phyloP scores from a whole-genome alignment of 2,888 invertebrate species.

The Trissolcus brochymenae region DNA sequence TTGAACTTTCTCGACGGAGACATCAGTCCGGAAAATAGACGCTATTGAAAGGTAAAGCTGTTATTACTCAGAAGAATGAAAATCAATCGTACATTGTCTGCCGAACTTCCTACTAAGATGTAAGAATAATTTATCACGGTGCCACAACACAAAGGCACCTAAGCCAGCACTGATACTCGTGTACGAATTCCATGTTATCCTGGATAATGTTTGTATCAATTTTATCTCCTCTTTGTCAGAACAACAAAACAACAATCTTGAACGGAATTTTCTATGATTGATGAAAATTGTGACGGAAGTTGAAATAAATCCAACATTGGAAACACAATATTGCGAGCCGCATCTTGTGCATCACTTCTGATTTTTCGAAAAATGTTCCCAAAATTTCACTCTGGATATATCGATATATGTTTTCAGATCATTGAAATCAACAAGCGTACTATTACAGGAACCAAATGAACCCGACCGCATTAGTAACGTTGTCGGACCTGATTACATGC shows the following conservation, averaged over 20 bases:
- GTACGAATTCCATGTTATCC: not conserved
- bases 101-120: slow-evolving; percentile 33
- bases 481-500: slow-evolving; percentile 40
- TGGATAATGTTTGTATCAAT: not conserved
- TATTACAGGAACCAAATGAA: slow-evolving; percentile 18
- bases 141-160: slow-evolving; percentile 17
- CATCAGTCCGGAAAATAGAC: slow-evolving; percentile 57
- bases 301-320: too few relatives aligned
- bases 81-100: slow-evolving; percentile 52
- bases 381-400: not conserved
- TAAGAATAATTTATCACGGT: slow-evolving; percentile 47
- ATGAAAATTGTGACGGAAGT: too few relatives aligned
- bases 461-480: slow-evolving; percentile 7
- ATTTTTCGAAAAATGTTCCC: too few relatives aligned
- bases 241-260: too few relatives aligned
- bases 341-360: too few relatives aligned
- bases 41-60: slow-evolving; percentile 60
- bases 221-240: not conserved
- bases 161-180: slow-evolving; percentile 10
- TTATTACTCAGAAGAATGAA: slow-evolving; percentile 53
- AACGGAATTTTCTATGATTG: too few relatives aligned
- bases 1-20: slow-evolving; percentile 59
- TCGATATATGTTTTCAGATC: slow-evolving; percentile 14
- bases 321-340: too few relatives aligned
- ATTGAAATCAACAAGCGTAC: not conserved